Evolutionary conservation across 2,888 invertebrate genomes (phyloP).

Genomic region (Eristalinus aeneus): DNA sequence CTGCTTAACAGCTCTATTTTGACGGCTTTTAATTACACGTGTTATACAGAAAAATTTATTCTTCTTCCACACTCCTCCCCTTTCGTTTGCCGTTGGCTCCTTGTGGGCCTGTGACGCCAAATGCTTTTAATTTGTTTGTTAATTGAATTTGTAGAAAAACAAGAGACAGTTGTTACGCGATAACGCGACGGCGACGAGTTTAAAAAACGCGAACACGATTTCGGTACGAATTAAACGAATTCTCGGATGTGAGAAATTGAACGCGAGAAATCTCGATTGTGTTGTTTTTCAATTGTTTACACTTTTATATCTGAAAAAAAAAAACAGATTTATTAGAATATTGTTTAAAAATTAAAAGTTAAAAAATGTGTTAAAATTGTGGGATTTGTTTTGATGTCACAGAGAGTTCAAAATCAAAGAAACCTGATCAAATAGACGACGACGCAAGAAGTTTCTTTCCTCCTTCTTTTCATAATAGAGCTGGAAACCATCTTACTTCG

Average conservation of each 20-base stretch:
- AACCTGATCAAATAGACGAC: too few species aligned
- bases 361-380: background rate
- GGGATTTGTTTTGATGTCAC: too few species aligned
- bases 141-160: background rate
- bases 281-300: background rate
- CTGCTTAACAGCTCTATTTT: slow-evolving; percentile 81
- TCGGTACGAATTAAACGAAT: slow-evolving; percentile 20
- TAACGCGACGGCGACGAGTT: slow-evolving; percentile 45
- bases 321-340: background rate
- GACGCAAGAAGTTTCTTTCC: too few species aligned
- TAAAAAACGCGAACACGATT: slow-evolving; percentile 36
- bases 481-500: too few species aligned
- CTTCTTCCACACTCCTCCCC: background rate
- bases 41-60: slow-evolving; percentile 43
- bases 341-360: too few species aligned
- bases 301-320: background rate
- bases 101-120: background rate
- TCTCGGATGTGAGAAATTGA: slow-evolving; percentile 18
- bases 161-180: slow-evolving; percentile 1
- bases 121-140: background rate
- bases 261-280: slow-evolving; percentile 16
- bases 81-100: background rate
- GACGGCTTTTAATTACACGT: slow-evolving; percentile 74
- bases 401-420: too few species aligned
- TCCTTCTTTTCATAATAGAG: too few species aligned